Conservation (phyloP, 2,888 invertebrate genomes). For the Heliothis peltigera region DNA sequence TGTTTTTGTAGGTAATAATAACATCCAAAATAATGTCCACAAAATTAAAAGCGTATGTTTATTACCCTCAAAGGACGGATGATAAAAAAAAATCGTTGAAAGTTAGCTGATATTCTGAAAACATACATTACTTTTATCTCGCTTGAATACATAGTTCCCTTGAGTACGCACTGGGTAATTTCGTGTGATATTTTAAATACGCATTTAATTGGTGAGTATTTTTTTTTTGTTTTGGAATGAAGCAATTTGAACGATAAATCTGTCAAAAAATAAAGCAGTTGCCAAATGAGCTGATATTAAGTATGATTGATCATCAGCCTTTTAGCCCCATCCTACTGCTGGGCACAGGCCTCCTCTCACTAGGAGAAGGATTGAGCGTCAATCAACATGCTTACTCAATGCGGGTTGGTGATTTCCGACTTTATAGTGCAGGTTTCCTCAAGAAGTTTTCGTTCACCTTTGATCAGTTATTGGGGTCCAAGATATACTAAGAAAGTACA, state of each 20-base stretch:
- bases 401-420: too few species aligned
- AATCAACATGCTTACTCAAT: too few species aligned
- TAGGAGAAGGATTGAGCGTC: too few species aligned
- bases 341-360: too few species aligned
- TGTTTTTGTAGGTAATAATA: background rate
- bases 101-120: slow-evolving; percentile 52
- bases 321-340: too few species aligned
- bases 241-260: background rate
- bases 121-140: slow-evolving; percentile 59
- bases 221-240: background rate
- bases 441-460: too few species aligned
- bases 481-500: too few species aligned
- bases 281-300: too few species aligned
- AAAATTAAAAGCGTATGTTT: slow-evolving; percentile 45
- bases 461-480: too few species aligned
- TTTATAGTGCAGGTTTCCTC: too few species aligned
- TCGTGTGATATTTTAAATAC: slow-evolving; percentile 28
- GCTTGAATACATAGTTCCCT: slow-evolving; percentile 47
- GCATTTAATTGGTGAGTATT: slow-evolving; percentile 17
- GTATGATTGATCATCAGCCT: too few species aligned
- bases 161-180: slow-evolving; percentile 47
- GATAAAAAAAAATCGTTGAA: slow-evolving; percentile 44
- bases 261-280: background rate
- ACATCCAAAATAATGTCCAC: slow-evolving; percentile 50
- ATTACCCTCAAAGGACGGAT: slow-evolving; percentile 44